These are phyloP conservation scores for Choristoneura fumiferana DNA, from an alignment of 1,140 invertebrate genomes.

Conservation along the genomic window DNA sequence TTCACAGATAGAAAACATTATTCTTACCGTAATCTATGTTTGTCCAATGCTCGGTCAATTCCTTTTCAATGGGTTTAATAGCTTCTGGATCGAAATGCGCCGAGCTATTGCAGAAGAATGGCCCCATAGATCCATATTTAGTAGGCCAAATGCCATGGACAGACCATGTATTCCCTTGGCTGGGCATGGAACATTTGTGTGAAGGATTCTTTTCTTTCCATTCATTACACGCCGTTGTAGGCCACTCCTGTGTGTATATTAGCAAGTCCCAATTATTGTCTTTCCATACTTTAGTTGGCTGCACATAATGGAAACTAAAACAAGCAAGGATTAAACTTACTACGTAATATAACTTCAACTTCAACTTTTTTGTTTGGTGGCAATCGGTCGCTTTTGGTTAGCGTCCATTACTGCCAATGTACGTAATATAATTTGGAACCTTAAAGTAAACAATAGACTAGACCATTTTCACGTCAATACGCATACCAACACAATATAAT, in stretches of 20 bases:
- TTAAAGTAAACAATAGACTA: too few relatives aligned
- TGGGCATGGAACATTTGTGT: constrained; percentile 83
- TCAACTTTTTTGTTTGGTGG: too few relatives aligned
- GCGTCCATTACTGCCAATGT: too few relatives aligned
- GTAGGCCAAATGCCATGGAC: constrained; percentile 93
- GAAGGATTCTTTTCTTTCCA: constrained; percentile 82
- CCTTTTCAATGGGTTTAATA: constrained; percentile 79
- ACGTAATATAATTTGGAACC: too few relatives aligned
- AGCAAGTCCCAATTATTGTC: constrained; percentile 83
- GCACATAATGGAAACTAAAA: constrained; percentile 33
- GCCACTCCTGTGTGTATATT: constrained; percentile 91
- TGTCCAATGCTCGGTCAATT: constrained; percentile 85
- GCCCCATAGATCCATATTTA: constrained; percentile 82
- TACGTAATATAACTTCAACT: too few relatives aligned
- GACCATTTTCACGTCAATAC: too few relatives aligned
- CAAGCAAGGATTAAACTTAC: neutral
- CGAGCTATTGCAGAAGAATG: constrained; percentile 83
- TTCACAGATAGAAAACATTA: too few relatives aligned
- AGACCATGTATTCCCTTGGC: constrained; percentile 82
- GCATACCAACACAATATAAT: too few relatives aligned
- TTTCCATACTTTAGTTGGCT: constrained; percentile 20
- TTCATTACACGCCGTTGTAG: constrained; percentile 84
- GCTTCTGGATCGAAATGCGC: constrained; percentile 81
- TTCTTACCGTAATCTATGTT: constrained; percentile 82
- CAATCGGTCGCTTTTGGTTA: too few relatives aligned